Evolutionary conservation across 2,888 invertebrate species (phyloP).

Genomic region (Helobdella robusta): DNA sequence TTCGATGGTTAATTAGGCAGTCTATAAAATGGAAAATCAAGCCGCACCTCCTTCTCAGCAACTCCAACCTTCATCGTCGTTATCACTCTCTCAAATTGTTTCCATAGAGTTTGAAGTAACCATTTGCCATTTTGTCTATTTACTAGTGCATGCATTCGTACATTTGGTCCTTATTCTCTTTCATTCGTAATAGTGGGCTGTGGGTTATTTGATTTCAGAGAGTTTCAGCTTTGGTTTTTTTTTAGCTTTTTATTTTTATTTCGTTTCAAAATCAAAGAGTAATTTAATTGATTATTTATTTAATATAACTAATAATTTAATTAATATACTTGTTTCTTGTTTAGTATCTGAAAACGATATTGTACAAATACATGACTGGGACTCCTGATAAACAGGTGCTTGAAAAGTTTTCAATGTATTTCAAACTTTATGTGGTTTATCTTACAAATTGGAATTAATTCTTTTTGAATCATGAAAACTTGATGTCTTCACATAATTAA

Average conservation of each 20-base stretch:
- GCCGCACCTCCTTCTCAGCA: no score
- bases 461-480: no score
- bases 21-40: no score
- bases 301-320: background rate
- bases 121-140: no score
- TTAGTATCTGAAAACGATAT: conserved; percentile 14
- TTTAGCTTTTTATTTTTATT: background rate
- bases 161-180: no score
- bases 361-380: conserved; percentile 18
- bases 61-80: background rate
- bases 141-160: background rate
- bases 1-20: no score
- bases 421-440: no score
- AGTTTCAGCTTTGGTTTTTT: background rate
- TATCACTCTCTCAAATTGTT: conserved; percentile 5
- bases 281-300: background rate
- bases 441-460: no score
- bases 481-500: no score
- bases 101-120: conserved; percentile 19
- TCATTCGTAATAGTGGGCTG: no score
- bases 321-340: background rate
- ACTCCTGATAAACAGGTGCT: conserved; percentile 15
- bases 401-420: no score
- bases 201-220: background rate
- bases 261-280: background rate